Percentiles rank a stretch among this genome's conserved stretches.
phyloP scores from a whole-genome alignment of 2,113 vertebrate species.

The Syngnathus typhle region DNA sequence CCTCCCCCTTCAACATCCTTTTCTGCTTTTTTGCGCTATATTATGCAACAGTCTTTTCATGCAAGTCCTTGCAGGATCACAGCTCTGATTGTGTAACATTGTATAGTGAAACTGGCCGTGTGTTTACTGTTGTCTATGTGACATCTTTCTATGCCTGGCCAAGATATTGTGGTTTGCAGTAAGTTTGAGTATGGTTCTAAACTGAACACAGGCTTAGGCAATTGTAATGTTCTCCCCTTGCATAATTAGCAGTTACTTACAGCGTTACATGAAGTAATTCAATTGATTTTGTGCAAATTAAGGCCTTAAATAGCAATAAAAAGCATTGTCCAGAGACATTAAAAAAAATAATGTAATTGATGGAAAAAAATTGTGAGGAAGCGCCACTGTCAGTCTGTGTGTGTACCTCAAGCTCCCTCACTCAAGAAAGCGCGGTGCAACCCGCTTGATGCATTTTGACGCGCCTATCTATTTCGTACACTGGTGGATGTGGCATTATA shows the following conservation, averaged over 20 bases:
- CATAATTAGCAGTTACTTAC: constrained; percentile 6
- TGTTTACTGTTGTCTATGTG: constrained; percentile 11
- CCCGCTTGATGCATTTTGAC: too few species aligned
- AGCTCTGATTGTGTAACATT: constrained; percentile 45
- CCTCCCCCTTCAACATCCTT: constrained; percentile 7
- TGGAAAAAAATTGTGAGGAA: too few species aligned
- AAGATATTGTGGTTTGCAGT: not conserved
- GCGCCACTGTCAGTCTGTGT: too few species aligned
- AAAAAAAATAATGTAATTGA: too few species aligned
- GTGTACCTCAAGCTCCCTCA: too few species aligned
- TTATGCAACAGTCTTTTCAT: constrained; percentile 53
- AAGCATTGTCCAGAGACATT: too few species aligned
- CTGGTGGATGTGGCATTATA: too few species aligned
- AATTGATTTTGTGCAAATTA: too few species aligned
- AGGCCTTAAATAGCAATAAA: not conserved
- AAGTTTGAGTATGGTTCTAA: not conserved
- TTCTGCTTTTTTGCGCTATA: constrained; percentile 5
- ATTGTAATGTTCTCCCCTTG: constrained; percentile 2
- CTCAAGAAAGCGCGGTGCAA: too few species aligned
- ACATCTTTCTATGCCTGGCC: not conserved
- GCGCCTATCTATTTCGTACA: too few species aligned
- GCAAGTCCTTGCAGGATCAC: constrained; percentile 50
- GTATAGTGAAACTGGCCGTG: constrained; percentile 25
- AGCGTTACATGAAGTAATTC: too few species aligned
- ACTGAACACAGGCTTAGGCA: not conserved